Conservation (phyloP, 2,888 invertebrate genomes). For the Zonitis immaculata region DNA sequence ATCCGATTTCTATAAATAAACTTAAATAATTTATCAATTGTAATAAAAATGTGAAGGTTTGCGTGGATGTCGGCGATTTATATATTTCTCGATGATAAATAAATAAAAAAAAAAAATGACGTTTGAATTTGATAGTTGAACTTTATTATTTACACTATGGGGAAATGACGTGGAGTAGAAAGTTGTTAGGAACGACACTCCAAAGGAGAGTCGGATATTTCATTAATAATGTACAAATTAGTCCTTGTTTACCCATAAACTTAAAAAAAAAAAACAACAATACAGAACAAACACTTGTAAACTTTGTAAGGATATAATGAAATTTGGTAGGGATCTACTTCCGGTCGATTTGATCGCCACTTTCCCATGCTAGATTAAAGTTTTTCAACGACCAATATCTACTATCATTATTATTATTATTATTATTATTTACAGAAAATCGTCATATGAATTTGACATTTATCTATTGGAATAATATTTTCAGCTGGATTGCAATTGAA, state of each 20-base stretch:
- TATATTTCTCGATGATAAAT: neutral
- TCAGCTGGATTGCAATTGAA: neutral
- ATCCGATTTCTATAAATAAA: neutral
- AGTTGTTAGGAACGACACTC: neutral
- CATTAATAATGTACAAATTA: conserved; percentile 3
- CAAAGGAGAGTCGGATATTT: neutral
- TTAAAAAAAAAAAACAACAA: neutral
- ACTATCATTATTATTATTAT: neutral
- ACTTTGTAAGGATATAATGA: neutral
- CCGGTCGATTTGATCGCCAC: neutral
- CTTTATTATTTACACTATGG: too few species aligned
- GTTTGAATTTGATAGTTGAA: too few species aligned
- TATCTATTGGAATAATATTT: neutral
- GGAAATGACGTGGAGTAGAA: neutral
- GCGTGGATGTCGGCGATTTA: neutral
- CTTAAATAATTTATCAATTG: neutral
- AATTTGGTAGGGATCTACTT: neutral
- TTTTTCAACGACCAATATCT: neutral
- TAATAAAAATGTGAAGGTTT: neutral
- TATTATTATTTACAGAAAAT: neutral
- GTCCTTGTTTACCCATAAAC: neutral
- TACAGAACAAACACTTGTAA: too few species aligned
- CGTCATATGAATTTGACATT: neutral
- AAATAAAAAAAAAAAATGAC: neutral
- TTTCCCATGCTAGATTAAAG: neutral